Evolutionary conservation across 1,140 invertebrate species (phyloP), one percentile per base, ranked within the genome.

Genomic region (Atopsyche davidsoni): DNA sequence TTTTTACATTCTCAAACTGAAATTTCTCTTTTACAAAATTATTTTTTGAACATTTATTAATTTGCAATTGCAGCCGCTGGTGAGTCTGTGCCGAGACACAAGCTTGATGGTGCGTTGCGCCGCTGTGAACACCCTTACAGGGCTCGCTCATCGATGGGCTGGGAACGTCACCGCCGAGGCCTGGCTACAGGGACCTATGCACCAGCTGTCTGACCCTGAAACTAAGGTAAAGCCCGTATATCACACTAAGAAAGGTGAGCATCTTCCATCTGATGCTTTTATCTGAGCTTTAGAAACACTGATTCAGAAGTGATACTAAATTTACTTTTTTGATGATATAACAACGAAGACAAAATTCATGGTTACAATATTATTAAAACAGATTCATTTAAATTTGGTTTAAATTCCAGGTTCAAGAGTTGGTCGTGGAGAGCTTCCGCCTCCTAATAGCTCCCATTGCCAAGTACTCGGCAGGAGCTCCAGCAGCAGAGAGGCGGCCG

Each of bases 131-230:
- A 61, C 63, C 4, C 41, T 73, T 4, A 66, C 65, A 16, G 63
- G 66, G 25, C 54, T 72, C 17, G 61, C 62, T 10, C 25, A 49
- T 10, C 38, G 44, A 9, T 51, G 44, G 17, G 62, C 62, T 2
- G 46, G 45, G 19, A 60, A 61, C 11, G 41, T 51, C 1, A 50
- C 62, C 2, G 42, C 68, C 6, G 65, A 70, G 23, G 66, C 69
- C 11, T 72, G 71, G 58, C 63, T 73, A 13, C 32, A 60, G 4
- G 70, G 69, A 4, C 68, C 67, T 1, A 58, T 73, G 58, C 63
- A 67, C 46, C 71, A 71, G 42, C 60, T 73, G 1, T 65, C 65
- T 4, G 71, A 73, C 40, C 69, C 69, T 2, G 71, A 73, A 48
- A 40, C 19, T 22, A 58, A 58, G 48, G 57, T 58, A 13, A 28